Percentiles rank a stretch among this genome's conserved stretches.
phyloP scores from a whole-genome alignment of 1,140 invertebrate genomes.

The Aethina tumida region DNA sequence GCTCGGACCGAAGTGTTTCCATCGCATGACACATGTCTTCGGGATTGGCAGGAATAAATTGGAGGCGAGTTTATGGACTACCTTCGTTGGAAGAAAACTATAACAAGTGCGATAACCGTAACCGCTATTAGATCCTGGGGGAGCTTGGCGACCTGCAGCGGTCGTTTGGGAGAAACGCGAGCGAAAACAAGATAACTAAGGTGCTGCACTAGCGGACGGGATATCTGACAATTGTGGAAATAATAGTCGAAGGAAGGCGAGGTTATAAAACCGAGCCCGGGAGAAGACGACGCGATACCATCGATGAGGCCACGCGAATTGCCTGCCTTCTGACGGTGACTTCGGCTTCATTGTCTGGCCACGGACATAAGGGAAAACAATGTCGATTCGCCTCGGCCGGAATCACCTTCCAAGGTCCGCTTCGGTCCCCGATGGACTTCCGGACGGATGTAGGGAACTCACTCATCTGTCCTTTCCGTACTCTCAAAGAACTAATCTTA shows the following conservation, averaged over 20 bases:
- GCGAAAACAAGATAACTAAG: conserved; percentile 34
- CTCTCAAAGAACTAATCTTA: conserved; percentile 19
- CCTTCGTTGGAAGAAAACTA: conserved; percentile 35
- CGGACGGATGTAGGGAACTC: conserved; percentile 22
- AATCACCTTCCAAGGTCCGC: conserved; percentile 27
- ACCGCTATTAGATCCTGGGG: conserved; percentile 31
- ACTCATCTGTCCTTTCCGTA: conserved; percentile 27
- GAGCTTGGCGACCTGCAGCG: conserved; percentile 31
- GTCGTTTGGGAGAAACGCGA: conserved; percentile 25
- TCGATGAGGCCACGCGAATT: conserved; percentile 23
- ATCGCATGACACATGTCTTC: no score
- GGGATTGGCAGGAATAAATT: no score
- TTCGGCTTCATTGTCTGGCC: conserved; percentile 4
- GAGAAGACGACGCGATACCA: conserved; percentile 26
- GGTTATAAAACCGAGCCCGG: conserved; percentile 25
- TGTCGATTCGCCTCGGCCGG: conserved; percentile 18
- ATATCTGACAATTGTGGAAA: conserved; percentile 34
- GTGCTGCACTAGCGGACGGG: conserved; percentile 26
- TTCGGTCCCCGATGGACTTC: conserved; percentile 30
- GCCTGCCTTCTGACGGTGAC: conserved; percentile 8
- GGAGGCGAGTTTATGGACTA: conserved; percentile 33
- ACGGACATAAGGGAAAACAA: conserved; percentile 31
- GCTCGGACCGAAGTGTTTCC: no score
- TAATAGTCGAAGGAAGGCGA: conserved; percentile 29
- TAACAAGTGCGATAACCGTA: conserved; percentile 35